Evolutionary conservation across 1,140 invertebrate genomes (phyloP).

Genomic region (Marisa cornuarietis): DNA sequence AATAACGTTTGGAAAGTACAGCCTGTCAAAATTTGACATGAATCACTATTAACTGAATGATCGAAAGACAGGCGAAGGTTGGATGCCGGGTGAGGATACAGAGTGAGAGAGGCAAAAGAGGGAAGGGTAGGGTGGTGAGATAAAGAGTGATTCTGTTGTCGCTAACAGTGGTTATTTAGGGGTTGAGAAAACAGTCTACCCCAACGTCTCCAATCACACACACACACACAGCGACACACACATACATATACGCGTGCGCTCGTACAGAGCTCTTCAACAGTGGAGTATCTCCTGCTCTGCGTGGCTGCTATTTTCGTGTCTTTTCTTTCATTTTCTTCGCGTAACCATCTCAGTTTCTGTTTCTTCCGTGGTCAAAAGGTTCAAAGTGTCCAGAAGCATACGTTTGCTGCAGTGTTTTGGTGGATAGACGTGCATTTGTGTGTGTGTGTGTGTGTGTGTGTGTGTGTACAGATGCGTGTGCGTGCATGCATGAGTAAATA

Average conservation of each 20-base stretch:
- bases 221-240: not conserved
- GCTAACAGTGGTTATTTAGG: too few species aligned
- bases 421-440: not conserved
- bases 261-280: too few species aligned
- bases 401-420: not conserved
- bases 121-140: too few species aligned
- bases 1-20: slow-evolving; percentile 52
- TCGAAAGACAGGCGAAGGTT: too few species aligned
- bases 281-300: too few species aligned
- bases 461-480: too few species aligned
- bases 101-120: too few species aligned
- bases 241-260: too few species aligned
- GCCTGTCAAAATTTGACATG: slow-evolving; percentile 69
- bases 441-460: too few species aligned
- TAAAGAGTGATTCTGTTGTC: too few species aligned
- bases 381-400: not conserved
- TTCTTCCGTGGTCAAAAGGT: not conserved
- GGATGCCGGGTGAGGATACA: too few species aligned
- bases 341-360: not conserved
- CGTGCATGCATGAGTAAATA: not conserved
- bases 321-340: not conserved
- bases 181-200: too few species aligned
- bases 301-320: not conserved
- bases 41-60: not conserved
- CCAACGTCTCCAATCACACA: not conserved